phyloP scores from a whole-genome alignment of 2,888 invertebrate species.

The Tetanocera ferruginea region DNA sequence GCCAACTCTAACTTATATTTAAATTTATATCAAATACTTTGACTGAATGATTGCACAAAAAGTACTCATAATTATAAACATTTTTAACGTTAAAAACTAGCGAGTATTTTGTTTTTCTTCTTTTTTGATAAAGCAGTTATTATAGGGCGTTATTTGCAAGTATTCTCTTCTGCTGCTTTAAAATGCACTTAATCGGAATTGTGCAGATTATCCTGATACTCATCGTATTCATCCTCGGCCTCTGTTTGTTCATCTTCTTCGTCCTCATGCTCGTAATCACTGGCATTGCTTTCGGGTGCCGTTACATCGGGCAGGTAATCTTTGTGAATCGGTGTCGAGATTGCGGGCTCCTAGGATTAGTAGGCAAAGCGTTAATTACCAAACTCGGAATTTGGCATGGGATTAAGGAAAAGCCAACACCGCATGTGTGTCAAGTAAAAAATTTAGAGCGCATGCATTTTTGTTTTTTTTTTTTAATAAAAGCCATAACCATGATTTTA shows the following conservation, averaged over 20 bases:
- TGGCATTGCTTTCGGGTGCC: slow-evolving; percentile 74
- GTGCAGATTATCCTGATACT: slow-evolving; percentile 71
- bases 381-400: slow-evolving; percentile 35
- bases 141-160: not conserved
- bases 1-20: not conserved
- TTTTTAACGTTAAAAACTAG: not conserved
- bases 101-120: not conserved
- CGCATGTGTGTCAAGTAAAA: not conserved
- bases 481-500: slow-evolving; percentile 26
- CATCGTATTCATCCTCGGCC: slow-evolving; percentile 76
- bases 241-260: slow-evolving; percentile 74
- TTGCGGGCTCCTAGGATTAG: slow-evolving; percentile 67
- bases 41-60: not conserved
- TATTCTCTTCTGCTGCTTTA: not conserved
- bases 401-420: slow-evolving; percentile 29
- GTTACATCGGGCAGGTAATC: slow-evolving; percentile 74
- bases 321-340: slow-evolving; percentile 72
- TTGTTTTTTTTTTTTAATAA: not conserved
- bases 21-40: not conserved
- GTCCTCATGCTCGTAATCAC: slow-evolving; percentile 72
- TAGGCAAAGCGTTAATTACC: slow-evolving; percentile 59
- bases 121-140: not conserved
- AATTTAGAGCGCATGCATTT: slow-evolving; percentile 32
- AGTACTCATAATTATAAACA: not conserved
- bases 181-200: slow-evolving; percentile 61